These are phyloP conservation scores for Rhinogobius similis DNA, from an alignment of 2,113 vertebrate species.

Conservation along the genomic window DNA sequence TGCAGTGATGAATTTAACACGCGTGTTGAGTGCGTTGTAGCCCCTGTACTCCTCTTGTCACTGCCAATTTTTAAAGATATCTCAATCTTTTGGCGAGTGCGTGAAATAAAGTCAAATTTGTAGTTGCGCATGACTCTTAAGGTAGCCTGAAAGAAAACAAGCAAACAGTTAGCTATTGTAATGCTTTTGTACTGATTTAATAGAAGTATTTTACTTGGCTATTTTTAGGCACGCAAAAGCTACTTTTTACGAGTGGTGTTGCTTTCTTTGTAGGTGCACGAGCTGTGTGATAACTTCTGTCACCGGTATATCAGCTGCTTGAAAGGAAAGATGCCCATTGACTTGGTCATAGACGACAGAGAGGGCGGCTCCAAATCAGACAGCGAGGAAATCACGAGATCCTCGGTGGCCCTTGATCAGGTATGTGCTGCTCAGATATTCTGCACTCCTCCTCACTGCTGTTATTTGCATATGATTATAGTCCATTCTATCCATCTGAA, in stretches of 20 bases:
- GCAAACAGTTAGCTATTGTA: too few relatives aligned
- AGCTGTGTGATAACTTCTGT: conserved; percentile 99
- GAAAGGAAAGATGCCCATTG: conserved; percentile 99
- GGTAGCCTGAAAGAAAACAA: conserved; percentile 55
- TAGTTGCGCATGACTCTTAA: conserved; percentile 68
- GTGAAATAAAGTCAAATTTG: conserved; percentile 82
- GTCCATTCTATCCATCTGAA: conserved; percentile 86
- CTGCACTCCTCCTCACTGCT: conserved; percentile 85
- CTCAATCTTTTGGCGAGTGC: conserved; percentile 88
- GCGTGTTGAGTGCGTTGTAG: conserved; percentile 94
- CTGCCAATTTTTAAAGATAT: conserved; percentile 98
- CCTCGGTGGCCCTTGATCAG: conserved; percentile 96
- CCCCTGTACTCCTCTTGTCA: conserved; percentile 94
- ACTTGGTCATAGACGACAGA: conserved; percentile 99
- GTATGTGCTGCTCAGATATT: conserved; percentile 86
- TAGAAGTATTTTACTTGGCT: background rate
- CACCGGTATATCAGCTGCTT: conserved; percentile 99
- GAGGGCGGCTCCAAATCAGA: conserved; percentile 99
- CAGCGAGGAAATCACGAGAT: conserved; percentile 98
- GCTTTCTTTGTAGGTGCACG: conserved; percentile 87
- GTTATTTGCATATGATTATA: conserved; percentile 99
- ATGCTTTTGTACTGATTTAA: background rate
- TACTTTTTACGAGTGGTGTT: conserved; percentile 49
- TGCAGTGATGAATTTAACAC: conserved; percentile 95
- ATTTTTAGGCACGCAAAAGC: background rate